Percentiles rank a stretch among this genome's conserved stretches.
These are phyloP conservation scores for Cheilosia urbana DNA, from an alignment of 2,888 invertebrate genomes.

Conservation along the genomic window DNA sequence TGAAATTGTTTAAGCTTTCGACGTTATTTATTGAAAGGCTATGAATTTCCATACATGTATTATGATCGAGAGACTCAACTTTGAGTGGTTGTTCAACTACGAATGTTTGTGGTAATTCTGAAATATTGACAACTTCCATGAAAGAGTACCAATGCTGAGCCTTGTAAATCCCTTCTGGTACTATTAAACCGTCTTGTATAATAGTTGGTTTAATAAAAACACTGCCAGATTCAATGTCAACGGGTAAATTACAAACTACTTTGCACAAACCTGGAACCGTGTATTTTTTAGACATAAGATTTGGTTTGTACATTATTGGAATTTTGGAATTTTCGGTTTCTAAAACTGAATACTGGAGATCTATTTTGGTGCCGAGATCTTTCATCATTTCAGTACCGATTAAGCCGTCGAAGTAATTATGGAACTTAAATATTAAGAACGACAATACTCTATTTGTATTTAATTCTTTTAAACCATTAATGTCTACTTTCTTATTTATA, in stretches of 20 bases:
- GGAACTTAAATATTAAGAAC: conserved; percentile 17
- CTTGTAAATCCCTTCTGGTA: conserved; percentile 40
- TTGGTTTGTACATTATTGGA: neutral
- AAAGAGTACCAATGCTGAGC: neutral
- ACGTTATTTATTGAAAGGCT: conserved; percentile 6
- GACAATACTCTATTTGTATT: conserved; percentile 7
- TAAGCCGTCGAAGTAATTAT: too few relatives aligned
- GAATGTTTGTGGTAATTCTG: conserved; percentile 11
- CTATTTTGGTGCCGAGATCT: conserved; percentile 40
- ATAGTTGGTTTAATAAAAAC: conserved; percentile 4
- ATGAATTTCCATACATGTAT: conserved; percentile 11
- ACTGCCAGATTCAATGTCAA: conserved; percentile 19
- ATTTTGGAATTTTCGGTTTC: neutral
- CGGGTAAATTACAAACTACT: too few relatives aligned
- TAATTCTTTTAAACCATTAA: conserved; percentile 36
- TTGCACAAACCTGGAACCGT: too few relatives aligned
- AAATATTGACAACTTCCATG: conserved; percentile 40
- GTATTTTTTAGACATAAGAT: neutral
- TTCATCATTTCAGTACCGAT: conserved; percentile 31
- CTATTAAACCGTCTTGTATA: neutral
- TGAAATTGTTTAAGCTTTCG: neutral
- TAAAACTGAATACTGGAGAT: conserved; percentile 28
- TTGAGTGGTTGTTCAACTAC: conserved; percentile 41
- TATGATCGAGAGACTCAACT: neutral
- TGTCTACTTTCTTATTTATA: conserved; percentile 31